phyloP scores from a whole-genome alignment of 37 sponge, comb jelly and placozoan species.

The Cladorhizidae sp. region DNA sequence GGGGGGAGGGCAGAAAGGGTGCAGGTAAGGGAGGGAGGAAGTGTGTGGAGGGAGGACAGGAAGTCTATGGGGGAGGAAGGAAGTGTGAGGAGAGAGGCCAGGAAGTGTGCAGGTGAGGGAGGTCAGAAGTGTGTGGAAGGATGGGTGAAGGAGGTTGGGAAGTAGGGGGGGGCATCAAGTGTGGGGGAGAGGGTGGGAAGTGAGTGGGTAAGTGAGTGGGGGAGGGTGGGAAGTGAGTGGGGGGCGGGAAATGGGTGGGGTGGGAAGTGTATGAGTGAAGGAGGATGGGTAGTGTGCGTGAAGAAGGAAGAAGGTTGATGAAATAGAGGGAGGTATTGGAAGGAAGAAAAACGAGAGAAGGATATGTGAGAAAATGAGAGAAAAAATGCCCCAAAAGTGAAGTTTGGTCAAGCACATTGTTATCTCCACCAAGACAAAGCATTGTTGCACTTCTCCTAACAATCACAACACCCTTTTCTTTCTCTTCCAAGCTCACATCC shows the following conservation, averaged over 20 bases:
- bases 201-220: slow-evolving; percentile 12
- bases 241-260: too few relatives aligned
- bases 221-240: not conserved
- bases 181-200: not conserved
- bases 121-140: slow-evolving; percentile 4
- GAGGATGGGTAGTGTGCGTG: too few relatives aligned
- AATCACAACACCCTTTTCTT: not conserved
- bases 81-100: too few relatives aligned
- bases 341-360: too few relatives aligned
- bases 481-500: not conserved
- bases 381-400: too few relatives aligned
- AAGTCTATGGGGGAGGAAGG: too few relatives aligned
- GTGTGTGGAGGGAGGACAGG: not conserved
- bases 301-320: too few relatives aligned
- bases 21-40: slow-evolving; percentile 1
- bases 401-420: not conserved
- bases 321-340: too few relatives aligned
- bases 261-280: too few relatives aligned
- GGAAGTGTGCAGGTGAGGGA: too few relatives aligned
- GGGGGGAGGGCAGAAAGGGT: not conserved
- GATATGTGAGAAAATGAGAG: too few relatives aligned
- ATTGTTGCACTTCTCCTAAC: not conserved
- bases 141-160: not conserved
- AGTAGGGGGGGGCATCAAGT: not conserved
- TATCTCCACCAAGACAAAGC: not conserved